These are phyloP conservation scores for Mythimna loreyi DNA, from an alignment of 2,888 invertebrate species.

Conservation along the genomic window DNA sequence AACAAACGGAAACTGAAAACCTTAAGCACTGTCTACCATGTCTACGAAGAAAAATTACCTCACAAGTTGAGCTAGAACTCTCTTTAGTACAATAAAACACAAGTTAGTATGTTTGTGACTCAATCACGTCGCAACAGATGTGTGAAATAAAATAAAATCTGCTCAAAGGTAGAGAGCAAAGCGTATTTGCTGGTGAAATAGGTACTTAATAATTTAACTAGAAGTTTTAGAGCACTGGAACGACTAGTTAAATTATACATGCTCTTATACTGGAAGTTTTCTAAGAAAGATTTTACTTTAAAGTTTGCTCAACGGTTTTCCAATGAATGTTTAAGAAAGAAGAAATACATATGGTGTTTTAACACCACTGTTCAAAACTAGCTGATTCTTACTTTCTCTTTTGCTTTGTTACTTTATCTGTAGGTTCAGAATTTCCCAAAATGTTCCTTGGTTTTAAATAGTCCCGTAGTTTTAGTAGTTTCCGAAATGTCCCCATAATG, in stretches of 20 bases:
- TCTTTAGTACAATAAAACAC: neutral
- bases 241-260: constrained; percentile 12
- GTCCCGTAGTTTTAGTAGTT: too few species aligned
- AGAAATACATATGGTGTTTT: too few species aligned
- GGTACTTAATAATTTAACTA: constrained; percentile 22
- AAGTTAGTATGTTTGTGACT: neutral
- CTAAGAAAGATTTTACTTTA: neutral
- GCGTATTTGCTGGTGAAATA: constrained; percentile 2
- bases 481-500: too few species aligned
- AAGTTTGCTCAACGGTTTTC: constrained; percentile 23
- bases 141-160: neutral
- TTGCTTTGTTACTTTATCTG: neutral
- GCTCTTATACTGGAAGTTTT: constrained; percentile 19
- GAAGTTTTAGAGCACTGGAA: neutral
- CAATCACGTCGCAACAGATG: neutral
- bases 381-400: constrained; percentile 3
- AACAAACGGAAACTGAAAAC: too few species aligned
- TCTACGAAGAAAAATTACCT: neutral
- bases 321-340: constrained; percentile 26
- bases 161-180: neutral
- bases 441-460: too few species aligned
- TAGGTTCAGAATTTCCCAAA: too few species aligned
- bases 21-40: too few species aligned
- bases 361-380: neutral
- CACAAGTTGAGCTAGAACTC: neutral